phyloP scores from a whole-genome alignment of 1,140 invertebrate genomes.

The Forficula auricularia region DNA sequence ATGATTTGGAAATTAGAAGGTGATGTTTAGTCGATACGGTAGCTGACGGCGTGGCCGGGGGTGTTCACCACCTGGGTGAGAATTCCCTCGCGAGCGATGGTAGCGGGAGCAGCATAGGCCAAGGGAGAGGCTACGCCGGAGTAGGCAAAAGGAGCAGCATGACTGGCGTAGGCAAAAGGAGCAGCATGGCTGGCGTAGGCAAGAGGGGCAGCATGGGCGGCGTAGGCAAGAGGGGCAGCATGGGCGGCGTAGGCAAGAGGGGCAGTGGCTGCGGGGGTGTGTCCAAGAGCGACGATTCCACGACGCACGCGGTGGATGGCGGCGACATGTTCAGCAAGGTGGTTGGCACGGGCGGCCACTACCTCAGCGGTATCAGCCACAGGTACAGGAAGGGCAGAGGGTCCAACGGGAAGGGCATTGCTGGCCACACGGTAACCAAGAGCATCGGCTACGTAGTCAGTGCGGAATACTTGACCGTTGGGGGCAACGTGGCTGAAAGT shows the following conservation, averaged over 20 bases:
- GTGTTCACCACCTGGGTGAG: slow-evolving; percentile 26
- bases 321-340: slow-evolving; percentile 12
- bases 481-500: slow-evolving; percentile 35
- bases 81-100: slow-evolving; percentile 21
- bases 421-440: slow-evolving; percentile 34
- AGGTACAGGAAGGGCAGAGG: neutral
- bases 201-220: slow-evolving; percentile 2
- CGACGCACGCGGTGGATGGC: slow-evolving; percentile 1
- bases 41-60: slow-evolving; percentile 25
- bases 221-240: slow-evolving; percentile 1
- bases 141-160: slow-evolving; percentile 9
- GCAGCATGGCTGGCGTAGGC: neutral
- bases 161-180: neutral
- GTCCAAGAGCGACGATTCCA: neutral
- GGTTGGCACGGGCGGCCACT: slow-evolving; percentile 15
- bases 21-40: slow-evolving; percentile 22
- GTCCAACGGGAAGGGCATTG: slow-evolving; percentile 26
- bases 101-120: slow-evolving; percentile 15
- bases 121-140: slow-evolving; percentile 10
- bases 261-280: slow-evolving; percentile 5
- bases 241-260: slow-evolving; percentile 1
- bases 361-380: slow-evolving; percentile 18
- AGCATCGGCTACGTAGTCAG: slow-evolving; percentile 29
- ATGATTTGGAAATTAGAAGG: neutral
- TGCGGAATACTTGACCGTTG: slow-evolving; percentile 30